Conservation (phyloP, 2,888 invertebrate genomes). For the Cephus pulcher region DNA sequence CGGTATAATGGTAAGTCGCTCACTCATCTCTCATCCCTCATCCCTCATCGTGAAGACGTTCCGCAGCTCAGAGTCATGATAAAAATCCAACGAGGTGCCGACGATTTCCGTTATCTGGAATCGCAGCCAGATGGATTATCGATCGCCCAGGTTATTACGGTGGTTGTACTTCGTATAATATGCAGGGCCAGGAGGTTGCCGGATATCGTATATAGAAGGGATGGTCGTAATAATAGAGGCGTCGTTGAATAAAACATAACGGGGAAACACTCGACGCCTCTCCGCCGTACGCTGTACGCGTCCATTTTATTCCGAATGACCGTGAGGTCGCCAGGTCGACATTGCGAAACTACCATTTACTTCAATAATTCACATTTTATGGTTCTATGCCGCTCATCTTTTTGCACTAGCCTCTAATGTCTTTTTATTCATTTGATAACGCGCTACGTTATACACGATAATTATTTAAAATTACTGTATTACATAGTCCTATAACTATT, state of each 20-base stretch:
- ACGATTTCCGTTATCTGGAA: conserved; percentile 39
- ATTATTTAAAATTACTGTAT: not conserved
- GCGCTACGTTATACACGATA: not conserved
- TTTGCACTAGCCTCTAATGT: not conserved
- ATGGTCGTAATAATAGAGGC: conserved; percentile 7
- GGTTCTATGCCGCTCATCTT: not conserved
- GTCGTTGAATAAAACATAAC: conserved; percentile 18
- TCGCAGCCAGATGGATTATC: conserved; percentile 38
- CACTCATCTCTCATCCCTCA: not conserved
- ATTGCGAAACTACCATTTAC: not conserved
- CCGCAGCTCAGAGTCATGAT: conserved; percentile 18
- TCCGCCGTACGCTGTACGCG: not conserved
- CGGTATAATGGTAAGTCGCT: not conserved
- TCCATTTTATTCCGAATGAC: not conserved
- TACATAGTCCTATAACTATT: not conserved
- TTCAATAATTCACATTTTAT: not conserved
- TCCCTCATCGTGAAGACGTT: not conserved
- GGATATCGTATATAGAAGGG: not conserved
- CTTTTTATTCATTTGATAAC: not conserved
- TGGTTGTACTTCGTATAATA: conserved; percentile 16
- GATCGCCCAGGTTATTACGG: conserved; percentile 37
- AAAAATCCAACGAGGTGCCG: conserved; percentile 37
- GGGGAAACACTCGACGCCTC: conserved; percentile 10
- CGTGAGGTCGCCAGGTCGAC: not conserved
- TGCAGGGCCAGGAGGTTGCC: not conserved